These are phyloP conservation scores for Boleophthalmus pectinirostris DNA, from an alignment of 2,113 vertebrate species.

Conservation along the genomic window DNA sequence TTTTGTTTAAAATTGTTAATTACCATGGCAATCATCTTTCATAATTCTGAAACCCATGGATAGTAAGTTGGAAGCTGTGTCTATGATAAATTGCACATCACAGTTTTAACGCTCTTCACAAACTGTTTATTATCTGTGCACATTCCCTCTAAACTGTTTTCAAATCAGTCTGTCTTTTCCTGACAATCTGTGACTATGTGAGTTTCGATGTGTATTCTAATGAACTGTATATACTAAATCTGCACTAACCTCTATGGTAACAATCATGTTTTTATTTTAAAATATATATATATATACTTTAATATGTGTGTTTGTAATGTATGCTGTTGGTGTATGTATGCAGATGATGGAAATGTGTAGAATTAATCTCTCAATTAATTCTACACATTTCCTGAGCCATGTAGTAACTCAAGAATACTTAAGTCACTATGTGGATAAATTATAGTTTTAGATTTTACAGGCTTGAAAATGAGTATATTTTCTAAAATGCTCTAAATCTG, in stretches of 20 bases:
- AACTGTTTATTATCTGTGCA: conserved; percentile 45
- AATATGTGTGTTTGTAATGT: conserved; percentile 59
- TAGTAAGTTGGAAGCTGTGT: conserved; percentile 29
- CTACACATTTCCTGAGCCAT: too few relatives aligned
- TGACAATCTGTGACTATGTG: conserved; percentile 72
- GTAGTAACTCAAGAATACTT: conserved; percentile 40
- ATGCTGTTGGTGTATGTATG: conserved; percentile 59
- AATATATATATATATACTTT: conserved; percentile 52
- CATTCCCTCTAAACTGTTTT: conserved; percentile 28
- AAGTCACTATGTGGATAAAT: conserved; percentile 41
- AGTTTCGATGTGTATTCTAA: conserved; percentile 69
- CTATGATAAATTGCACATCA: conserved; percentile 25
- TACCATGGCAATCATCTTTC: too few relatives aligned
- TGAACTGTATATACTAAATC: conserved; percentile 64
- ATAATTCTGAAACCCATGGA: too few relatives aligned
- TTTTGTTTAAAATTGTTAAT: too few relatives aligned
- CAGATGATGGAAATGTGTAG: conserved; percentile 52
- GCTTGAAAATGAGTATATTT: conserved; percentile 71
- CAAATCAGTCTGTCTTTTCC: conserved; percentile 24
- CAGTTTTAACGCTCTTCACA: conserved; percentile 29
- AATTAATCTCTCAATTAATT: conserved; percentile 31
- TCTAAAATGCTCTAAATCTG: conserved; percentile 72
- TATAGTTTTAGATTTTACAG: conserved; percentile 61
- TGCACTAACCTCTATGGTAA: conserved; percentile 72
- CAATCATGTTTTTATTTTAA: conserved; percentile 66